Base-by-base conservation (phyloP, 2,888 invertebrate species). In the Nasonia oneida region DNA sequence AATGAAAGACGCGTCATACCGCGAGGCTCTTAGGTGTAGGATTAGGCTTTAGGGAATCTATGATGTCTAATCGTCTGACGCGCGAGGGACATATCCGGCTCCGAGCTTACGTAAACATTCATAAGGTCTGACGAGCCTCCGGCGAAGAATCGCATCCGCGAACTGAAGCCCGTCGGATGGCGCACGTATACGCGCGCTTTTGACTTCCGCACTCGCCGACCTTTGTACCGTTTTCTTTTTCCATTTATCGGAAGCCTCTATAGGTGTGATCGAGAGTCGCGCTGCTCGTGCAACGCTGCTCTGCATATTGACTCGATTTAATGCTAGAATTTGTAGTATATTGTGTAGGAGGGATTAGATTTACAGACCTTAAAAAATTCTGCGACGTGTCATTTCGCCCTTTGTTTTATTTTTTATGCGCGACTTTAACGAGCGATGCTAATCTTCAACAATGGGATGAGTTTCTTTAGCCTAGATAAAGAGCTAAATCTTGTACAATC, bases 1-100 rank as follows among this genome's bases (percentile, higher is more conserved):
- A 83, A 78, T 83, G 83, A 83, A 53, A 37, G 50, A n/a, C 23
- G 47, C 83, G 77, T 78, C 29, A 29, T 29, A 83, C 73, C 3
- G 18, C 14, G 23, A 14, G 23, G 15, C 2, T n/a, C 10, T 57
- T 14, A n/a, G n/a, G 2, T 39, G 5, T 18, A n/a, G 79, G 83
- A 84, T 84, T 84, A 84, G 61, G 53, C 53, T 53, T 23, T 42
- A 47, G 15, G 47, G 79, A 84, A 84, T 79, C 83, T 39, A 84
- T 67, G 74, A 10, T 18, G 64, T 47, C 47, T 83, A 73, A 73
- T 61, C 10, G 78, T 75, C 70, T 83, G 82, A 83, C 82, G 82
- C 76, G 76, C 82, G 76, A 50, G 39, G 14, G n/a, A 75, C 47
- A 61, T 64, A 74, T 64, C 74, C 81, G 61, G 57, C 73, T 12